Evolutionary conservation across 1,140 invertebrate species (phyloP), one percentile per base, ranked within the genome.

Genomic region (Glossosoma conforme): DNA sequence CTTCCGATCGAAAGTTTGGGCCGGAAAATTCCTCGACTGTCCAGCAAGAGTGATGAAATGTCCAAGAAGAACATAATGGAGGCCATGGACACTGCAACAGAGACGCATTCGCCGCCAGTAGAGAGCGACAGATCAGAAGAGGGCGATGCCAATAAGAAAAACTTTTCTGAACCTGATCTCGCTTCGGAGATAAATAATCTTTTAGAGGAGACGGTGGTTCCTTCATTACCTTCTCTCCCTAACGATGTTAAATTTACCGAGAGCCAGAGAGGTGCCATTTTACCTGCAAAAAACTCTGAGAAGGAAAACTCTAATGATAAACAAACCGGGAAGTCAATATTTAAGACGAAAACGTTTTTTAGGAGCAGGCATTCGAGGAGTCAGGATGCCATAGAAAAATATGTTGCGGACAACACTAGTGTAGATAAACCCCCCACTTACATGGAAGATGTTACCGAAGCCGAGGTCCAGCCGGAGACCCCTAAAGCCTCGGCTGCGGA

Each of bases 291-390:
- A 60, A 70, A 67, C 47, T 67, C 71, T 33, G 72, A 74, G 60
- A 74, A 72, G 66, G 45, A 64, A 56, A 49, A 59, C 24, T 62
- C 64, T 35, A 72, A 76, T 58, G 64, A 67, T 30, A 41, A 47
- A 17, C 57, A 70, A 43, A 58, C 33, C 25, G 36, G 49, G 36
- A 72, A 72, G 66, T 66, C 68, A 36, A 73, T 75, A 58, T 75
- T 75, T 61, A 74, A 70, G 59, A 68, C 70, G 1, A 75, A 72
- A 64, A 76, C 69, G 47, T 74, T 76, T 75, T 75, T 75, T 71
- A 67, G 72, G 40, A 74, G 71, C 61, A 59, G 72, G 57, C 72
- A 75, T 53, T 74, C 72, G 47, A 66, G 72, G 63, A 73, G 72
- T 53, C 72, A 75, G 64, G 72, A 75, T 63, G 72, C 72, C 33